Conservation (phyloP, 2,797 vertebrate species). For the Bufotes viridis region DNA sequence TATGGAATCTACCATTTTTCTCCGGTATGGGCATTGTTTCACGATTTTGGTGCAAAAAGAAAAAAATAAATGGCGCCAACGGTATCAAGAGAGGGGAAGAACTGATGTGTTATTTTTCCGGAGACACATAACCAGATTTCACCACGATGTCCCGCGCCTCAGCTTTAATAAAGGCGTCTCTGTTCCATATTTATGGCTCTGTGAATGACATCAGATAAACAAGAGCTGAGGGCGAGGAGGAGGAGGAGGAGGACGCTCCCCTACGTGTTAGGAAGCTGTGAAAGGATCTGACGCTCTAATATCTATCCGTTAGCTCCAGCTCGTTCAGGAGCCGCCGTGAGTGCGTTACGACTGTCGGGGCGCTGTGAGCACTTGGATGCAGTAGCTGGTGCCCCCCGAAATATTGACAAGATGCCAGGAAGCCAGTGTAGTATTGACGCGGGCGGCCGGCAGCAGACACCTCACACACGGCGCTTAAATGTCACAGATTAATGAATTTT, state of each 20-base stretch:
- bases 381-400: constrained; percentile 75
- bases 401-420: constrained; percentile 82
- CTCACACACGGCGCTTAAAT: constrained; percentile 82
- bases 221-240: constrained; percentile 68
- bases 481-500: constrained; percentile 85
- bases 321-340: constrained; percentile 69
- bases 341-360: constrained; percentile 73
- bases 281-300: constrained; percentile 74
- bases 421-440: constrained; percentile 79
- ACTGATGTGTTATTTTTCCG: constrained; percentile 34
- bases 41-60: neutral
- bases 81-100: neutral
- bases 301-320: constrained; percentile 72
- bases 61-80: neutral
- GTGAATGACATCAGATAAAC: constrained; percentile 75
- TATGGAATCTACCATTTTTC: neutral
- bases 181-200: constrained; percentile 69
- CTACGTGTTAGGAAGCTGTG: constrained; percentile 68
- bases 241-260: constrained; percentile 54
- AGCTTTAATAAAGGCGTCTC: constrained; percentile 67
- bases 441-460: constrained; percentile 78
- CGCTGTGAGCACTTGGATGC: constrained; percentile 71
- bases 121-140: constrained; percentile 64
- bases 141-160: constrained; percentile 65
- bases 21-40: neutral